Evolutionary conservation across 2,113 vertebrate species (phyloP).

Genomic region (Tautogolabrus adspersus): DNA sequence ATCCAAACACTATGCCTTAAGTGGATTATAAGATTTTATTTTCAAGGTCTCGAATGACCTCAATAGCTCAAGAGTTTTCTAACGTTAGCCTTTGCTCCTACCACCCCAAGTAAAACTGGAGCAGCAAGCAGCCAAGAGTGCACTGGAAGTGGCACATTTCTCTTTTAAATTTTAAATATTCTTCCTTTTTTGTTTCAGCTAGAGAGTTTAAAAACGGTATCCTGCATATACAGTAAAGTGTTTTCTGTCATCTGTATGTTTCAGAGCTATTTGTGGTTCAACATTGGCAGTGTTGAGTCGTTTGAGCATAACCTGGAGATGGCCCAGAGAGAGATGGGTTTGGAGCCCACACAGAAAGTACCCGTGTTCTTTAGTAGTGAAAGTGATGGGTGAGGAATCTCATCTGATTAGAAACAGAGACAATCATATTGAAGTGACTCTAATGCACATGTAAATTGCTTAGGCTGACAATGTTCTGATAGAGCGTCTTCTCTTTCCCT

Average conservation of each 20-base stretch:
- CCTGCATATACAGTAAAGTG: not conserved
- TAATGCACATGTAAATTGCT: not conserved
- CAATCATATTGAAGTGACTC: not conserved
- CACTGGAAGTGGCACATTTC: too few relatives aligned
- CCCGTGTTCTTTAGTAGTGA: conserved; percentile 92
- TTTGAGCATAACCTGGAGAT: conserved; percentile 96
- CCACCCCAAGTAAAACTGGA: too few relatives aligned
- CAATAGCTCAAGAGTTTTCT: too few relatives aligned
- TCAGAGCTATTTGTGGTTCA: conserved; percentile 95
- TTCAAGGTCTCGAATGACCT: too few relatives aligned
- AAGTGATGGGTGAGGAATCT: conserved; percentile 90
- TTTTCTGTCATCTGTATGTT: conserved; percentile 37
- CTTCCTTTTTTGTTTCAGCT: too few relatives aligned
- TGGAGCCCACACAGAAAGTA: conserved; percentile 85
- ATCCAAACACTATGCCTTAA: too few relatives aligned
- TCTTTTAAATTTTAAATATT: too few relatives aligned
- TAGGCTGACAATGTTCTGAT: not conserved
- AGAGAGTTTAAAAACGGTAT: not conserved
- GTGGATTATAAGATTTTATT: too few relatives aligned
- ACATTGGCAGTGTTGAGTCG: conserved; percentile 96
- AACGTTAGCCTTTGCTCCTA: too few relatives aligned
- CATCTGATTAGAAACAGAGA: not conserved
- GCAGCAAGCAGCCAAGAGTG: too few relatives aligned
- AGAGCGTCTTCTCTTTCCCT: not conserved
- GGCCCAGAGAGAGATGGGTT: conserved; percentile 86